Percentiles rank a stretch among this genome's conserved stretches.
These are phyloP conservation scores for Venustaconcha ellipsiformis DNA, from an alignment of 1,140 invertebrate genomes.

Conservation along the genomic window DNA sequence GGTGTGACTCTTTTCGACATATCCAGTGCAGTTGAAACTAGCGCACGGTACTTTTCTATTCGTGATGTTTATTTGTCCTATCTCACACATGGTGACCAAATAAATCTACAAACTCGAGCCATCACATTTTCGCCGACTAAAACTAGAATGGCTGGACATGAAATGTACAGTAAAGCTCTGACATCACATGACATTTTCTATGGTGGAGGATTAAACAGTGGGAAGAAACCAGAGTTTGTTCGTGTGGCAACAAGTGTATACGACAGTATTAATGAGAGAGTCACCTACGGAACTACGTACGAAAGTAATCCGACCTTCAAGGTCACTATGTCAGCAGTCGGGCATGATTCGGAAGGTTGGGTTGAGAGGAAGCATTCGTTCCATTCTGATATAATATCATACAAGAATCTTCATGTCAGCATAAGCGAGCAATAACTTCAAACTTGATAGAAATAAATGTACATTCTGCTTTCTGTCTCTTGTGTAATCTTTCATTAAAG, in stretches of 20 bases:
- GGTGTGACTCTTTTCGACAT: constrained; percentile 39
- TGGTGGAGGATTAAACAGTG: constrained; percentile 9
- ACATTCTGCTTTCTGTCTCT: too few species aligned
- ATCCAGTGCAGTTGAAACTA: constrained; percentile 9
- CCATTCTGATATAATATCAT: constrained; percentile 38
- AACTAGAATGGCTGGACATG: constrained; percentile 40
- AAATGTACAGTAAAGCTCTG: constrained; percentile 40
- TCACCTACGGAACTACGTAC: constrained; percentile 30
- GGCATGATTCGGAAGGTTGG: constrained; percentile 24
- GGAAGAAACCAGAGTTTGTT: constrained; percentile 34
- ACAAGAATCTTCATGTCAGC: constrained; percentile 29
- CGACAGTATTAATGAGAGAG: constrained; percentile 16
- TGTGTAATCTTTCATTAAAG: too few species aligned
- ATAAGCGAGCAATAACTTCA: background rate
- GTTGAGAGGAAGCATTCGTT: constrained; percentile 32
- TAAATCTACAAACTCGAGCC: constrained; percentile 27
- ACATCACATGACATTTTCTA: constrained; percentile 49
- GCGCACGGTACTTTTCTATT: constrained; percentile 22
- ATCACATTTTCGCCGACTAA: constrained; percentile 44
- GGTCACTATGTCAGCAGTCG: constrained; percentile 23
- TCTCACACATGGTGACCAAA: constrained; percentile 39
- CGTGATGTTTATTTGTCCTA: constrained; percentile 32
- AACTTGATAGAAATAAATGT: too few species aligned
- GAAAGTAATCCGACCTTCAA: constrained; percentile 29
- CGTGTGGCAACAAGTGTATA: constrained; percentile 40